Conservation (phyloP, 2,797 vertebrate genomes). For the Argya squamiceps region DNA sequence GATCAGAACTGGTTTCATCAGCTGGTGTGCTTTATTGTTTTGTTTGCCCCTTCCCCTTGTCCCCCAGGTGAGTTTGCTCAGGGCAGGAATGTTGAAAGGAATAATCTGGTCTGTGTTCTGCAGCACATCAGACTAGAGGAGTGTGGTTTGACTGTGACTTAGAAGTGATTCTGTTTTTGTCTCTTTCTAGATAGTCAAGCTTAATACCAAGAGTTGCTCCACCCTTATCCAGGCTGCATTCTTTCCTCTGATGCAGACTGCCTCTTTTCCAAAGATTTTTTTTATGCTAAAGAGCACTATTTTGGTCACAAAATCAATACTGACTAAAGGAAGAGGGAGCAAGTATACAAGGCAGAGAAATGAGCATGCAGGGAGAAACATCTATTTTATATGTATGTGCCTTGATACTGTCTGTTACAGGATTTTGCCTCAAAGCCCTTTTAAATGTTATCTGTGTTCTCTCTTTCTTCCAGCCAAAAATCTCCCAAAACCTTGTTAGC, state of each 20-base stretch:
- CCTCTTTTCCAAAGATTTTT: not conserved
- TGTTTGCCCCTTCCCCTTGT: not conserved
- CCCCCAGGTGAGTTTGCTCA: not conserved
- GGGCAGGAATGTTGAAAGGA: not conserved
- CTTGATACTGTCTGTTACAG: not conserved
- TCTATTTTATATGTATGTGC: not conserved
- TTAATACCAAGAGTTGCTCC: not conserved
- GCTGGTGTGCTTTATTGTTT: not conserved
- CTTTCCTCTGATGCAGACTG: not conserved
- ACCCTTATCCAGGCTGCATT: not conserved
- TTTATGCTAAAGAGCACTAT: not conserved
- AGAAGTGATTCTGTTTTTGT: not conserved
- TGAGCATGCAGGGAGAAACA: not conserved
- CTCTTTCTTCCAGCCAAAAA: slow-evolving; percentile 31
- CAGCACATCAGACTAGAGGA: not conserved
- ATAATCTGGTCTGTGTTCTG: not conserved
- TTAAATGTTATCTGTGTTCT: not conserved
- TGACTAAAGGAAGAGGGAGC: not conserved
- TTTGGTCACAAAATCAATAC: not conserved
- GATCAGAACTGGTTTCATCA: not conserved
- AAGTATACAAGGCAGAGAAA: not conserved
- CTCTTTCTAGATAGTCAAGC: not conserved
- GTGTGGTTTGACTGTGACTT: not conserved
- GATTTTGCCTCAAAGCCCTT: not conserved
- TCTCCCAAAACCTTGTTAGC: not conserved